Base-by-base conservation (phyloP, 2,113 vertebrate species). In the Pteruthius melanotis region DNA sequence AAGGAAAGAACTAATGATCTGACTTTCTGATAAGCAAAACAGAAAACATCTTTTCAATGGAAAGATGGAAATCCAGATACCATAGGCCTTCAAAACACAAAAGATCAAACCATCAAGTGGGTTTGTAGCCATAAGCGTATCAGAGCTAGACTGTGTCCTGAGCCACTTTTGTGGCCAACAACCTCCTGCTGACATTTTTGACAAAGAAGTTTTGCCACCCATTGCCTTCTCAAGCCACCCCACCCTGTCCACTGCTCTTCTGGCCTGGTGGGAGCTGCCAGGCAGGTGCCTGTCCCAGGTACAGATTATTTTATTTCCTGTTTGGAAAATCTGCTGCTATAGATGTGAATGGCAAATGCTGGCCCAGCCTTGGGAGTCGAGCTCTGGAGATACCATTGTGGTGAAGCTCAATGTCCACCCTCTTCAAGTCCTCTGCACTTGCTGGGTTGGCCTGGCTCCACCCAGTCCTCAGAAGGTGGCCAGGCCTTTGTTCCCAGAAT, bases 301-400 rank as follows among this genome's bases (percentile, higher is more conserved):
- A 37, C 1, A 13, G 8, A 14, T 53, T 47, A 19, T 5, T 7
- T 15, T 47, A 10, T 30, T 40, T 14, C 31, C 24, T 77, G 33
- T 53, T 81, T 88, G 30, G 40, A 78, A 50, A 65, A 66, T 35
- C 50, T 44, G 7, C 42, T 68, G 53, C 63, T 22, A 6, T 13
- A 49, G 20, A 68, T 68, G 31, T 42, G 78, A 64, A 72, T 7
- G 28, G 40, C 33, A 93, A 74, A 78, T 52, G 30, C 33, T 69
- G 59, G 17, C 2, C 11, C 3, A 1, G 49, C 23, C 30, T 15
- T 0, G 0, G 20, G 53, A 47, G 30, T 39, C 0, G 1, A 68
- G 64, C n/a, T 60, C 60, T 64, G 28, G 30, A 6, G 24, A 8
- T 7, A 30, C 22, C 10, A 24, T 5, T 0, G 0, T 4, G 8